A percentile compares a stretch with the other conserved stretches of the same genome.
phyloP scores from a whole-genome alignment of 2,888 invertebrate genomes.

The Leistus spinibarbis region DNA sequence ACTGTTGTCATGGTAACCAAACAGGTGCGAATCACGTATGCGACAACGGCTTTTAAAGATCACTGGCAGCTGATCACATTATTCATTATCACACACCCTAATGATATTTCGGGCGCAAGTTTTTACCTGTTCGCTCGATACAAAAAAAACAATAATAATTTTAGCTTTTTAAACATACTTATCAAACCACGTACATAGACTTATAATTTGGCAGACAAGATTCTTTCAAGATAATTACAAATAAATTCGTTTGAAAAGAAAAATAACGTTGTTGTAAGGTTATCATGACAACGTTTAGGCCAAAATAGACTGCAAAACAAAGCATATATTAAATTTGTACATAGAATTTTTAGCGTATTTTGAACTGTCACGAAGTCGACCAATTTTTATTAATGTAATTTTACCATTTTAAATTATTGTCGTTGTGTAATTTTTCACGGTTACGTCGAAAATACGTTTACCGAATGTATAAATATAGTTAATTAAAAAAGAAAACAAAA shows the following conservation, averaged over 20 bases:
- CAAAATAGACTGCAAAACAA: slow-evolving; percentile 42
- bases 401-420: slow-evolving; percentile 43
- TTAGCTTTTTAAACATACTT: neutral
- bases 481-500: slow-evolving; percentile 21
- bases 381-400: slow-evolving; percentile 42
- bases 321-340: slow-evolving; percentile 37
- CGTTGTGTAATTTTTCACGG: slow-evolving; percentile 40
- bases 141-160: neutral
- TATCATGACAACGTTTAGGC: slow-evolving; percentile 25
- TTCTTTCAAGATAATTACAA: too few relatives aligned
- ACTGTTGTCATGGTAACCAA: slow-evolving; percentile 19
- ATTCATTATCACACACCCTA: slow-evolving; percentile 18
- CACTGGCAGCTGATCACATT: slow-evolving; percentile 3
- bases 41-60: neutral
- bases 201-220: neutral
- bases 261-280: neutral
- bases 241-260: too few relatives aligned
- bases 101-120: slow-evolving; percentile 1
- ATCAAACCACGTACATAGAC: neutral
- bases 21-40: slow-evolving; percentile 17
- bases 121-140: neutral
- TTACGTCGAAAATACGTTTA: slow-evolving; percentile 22
- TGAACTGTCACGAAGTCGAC: slow-evolving; percentile 41
- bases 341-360: slow-evolving; percentile 36
- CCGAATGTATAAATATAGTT: slow-evolving; percentile 37